phyloP scores from a whole-genome alignment of 2,888 invertebrate species.

The Lepas anatifera region DNA sequence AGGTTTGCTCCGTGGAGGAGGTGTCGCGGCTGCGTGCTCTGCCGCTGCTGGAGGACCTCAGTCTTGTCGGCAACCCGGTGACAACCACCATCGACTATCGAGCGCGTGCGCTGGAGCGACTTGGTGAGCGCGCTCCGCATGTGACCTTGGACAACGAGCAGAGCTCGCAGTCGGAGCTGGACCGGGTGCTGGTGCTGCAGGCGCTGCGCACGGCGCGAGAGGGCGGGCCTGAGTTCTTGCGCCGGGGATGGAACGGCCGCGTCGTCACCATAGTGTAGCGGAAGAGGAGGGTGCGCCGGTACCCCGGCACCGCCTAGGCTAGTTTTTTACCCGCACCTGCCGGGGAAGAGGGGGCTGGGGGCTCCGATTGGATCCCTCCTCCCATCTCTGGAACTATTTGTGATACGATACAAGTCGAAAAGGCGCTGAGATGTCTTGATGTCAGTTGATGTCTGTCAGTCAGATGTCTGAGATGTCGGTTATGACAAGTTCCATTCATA shows the following conservation, averaged over 20 bases:
- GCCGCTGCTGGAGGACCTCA: slow-evolving; percentile 75
- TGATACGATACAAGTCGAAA: too few species aligned
- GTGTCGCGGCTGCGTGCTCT: slow-evolving; percentile 64
- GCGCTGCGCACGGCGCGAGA: slow-evolving; percentile 68
- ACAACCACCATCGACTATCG: slow-evolving; percentile 78
- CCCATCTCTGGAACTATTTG: too few species aligned
- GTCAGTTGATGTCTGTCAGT: too few species aligned
- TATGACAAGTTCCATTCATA: too few species aligned
- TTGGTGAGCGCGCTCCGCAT: slow-evolving; percentile 67
- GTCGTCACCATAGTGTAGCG: neutral
- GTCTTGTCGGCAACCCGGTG: slow-evolving; percentile 78
- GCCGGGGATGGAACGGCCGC: neutral
- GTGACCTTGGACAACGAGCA: slow-evolving; percentile 78
- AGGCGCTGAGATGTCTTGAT: too few species aligned
- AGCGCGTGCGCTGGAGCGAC: slow-evolving; percentile 74
- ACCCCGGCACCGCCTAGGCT: too few species aligned
- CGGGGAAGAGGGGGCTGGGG: too few species aligned
- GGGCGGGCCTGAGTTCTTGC: slow-evolving; percentile 37
- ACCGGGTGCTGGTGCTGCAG: slow-evolving; percentile 79
- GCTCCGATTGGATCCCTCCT: too few species aligned
- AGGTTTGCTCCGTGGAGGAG: slow-evolving; percentile 64
- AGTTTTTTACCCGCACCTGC: too few species aligned
- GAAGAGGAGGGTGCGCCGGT: too few species aligned
- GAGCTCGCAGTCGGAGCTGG: slow-evolving; percentile 74
- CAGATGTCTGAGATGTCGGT: too few species aligned